Base-by-base conservation (phyloP, 2,888 invertebrate species). In the Coelinius sp. region DNA sequence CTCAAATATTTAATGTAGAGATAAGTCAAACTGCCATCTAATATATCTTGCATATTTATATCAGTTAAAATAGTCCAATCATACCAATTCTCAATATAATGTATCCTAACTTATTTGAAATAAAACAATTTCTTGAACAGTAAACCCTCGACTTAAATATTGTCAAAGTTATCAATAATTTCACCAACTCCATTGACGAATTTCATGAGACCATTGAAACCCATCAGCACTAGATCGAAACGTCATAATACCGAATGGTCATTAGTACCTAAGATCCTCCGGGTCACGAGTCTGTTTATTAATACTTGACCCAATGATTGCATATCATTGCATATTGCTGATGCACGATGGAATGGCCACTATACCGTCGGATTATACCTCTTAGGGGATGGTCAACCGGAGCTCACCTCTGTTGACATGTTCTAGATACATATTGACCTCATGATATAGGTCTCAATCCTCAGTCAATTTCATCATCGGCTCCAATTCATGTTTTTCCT, bases 301-400 rank as follows among this genome's bases (percentile, higher is more conserved):
- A 24, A 63, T 24, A 24, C 41, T 63, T 41, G 63, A 63, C 63
- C 63, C 41, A 38, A 22, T 46, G 41, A 56, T 41, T 27, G 49
- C 76, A n/a, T n/a, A n/a, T 82, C 81, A 82, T 82, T 81, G 80
- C 76, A 80, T 80, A 75, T 68, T 70, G 75, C 76, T 78, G 80
- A 79, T 80, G 74, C 73, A 71, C 76, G 53, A 71, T 71, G 71
- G 38, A 63, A 63, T 71, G 73, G 73, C 74, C 66, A 71, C 73
- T 75, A n/a, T n/a, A 68, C 76, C 76, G 82, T 81, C 78, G 80
- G 81, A 81, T 82, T 79, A 79, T 76, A 76, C 75, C 82, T 81
- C 82, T 71, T 71, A 78, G 77, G 79, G 79, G 74, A 74, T 76
- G 77, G 80, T 81, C 79, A 76, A 76, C 75, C 71, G 74, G 76